These are phyloP conservation scores for Tricholaema leucomelas DNA, from an alignment of 2,113 vertebrate species.

Conservation along the genomic window DNA sequence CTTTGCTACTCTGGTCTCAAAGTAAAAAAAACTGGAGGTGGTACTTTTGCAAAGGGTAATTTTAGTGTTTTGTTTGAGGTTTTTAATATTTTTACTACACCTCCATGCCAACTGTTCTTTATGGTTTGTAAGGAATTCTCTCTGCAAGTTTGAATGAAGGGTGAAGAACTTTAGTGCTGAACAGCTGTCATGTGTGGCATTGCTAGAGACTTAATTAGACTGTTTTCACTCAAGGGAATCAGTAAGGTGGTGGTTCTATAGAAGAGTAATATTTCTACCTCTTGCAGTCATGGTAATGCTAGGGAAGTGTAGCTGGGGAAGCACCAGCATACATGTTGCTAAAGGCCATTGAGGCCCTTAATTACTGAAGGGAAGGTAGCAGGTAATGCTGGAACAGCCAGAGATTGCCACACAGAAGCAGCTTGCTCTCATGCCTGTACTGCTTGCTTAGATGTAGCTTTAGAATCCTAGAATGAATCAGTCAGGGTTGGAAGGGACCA, in stretches of 20 bases:
- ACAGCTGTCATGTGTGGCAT: not conserved
- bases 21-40: conserved; percentile 27
- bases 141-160: conserved; percentile 11
- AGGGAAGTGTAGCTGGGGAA: not conserved
- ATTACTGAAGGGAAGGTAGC: not conserved
- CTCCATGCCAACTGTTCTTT: conserved; percentile 37
- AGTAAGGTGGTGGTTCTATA: not conserved
- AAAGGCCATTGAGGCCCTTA: not conserved
- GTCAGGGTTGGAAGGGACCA: too few species aligned
- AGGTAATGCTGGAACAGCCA: not conserved
- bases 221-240: not conserved
- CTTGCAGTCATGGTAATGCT: not conserved
- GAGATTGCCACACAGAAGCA: not conserved
- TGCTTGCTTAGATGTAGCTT: not conserved
- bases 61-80: not conserved
- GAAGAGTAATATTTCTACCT: not conserved
- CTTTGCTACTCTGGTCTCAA: conserved; percentile 30
- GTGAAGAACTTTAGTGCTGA: not conserved
- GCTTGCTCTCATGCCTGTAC: not conserved
- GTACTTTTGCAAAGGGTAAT: conserved; percentile 37
- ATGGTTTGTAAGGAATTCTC: not conserved
- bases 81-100: not conserved
- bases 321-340: not conserved
- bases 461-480: too few species aligned
- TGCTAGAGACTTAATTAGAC: conserved; percentile 14